phyloP scores from a whole-genome alignment of 2,113 vertebrate genomes.

The Galeopterus variegatus region DNA sequence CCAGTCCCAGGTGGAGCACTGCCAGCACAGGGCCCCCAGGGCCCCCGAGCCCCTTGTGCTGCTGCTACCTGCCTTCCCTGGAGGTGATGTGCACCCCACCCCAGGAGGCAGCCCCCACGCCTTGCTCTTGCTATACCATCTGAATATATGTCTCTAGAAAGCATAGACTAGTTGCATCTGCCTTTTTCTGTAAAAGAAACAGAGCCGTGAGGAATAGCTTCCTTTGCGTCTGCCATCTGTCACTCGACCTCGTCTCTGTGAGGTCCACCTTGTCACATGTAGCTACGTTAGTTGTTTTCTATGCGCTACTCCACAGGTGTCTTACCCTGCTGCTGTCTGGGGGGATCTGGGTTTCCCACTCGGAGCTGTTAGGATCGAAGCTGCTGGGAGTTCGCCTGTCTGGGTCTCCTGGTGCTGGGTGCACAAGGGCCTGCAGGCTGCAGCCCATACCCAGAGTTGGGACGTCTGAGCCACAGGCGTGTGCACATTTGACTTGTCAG shows the following conservation, averaged over 20 bases:
- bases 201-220: background rate
- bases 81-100: background rate
- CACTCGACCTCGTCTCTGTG: background rate
- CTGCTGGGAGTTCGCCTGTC: background rate
- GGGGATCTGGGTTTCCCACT: background rate
- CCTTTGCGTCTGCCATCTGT: background rate
- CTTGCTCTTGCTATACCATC: background rate
- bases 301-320: rapidly evolving
- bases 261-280: rapidly evolving
- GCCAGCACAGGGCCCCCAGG: background rate
- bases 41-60: rapidly evolving
- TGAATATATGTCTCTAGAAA: background rate
- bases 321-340: rapidly evolving
- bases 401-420: background rate
- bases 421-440: rapidly evolving
- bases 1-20: background rate
- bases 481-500: rapidly evolving
- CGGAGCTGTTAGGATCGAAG: background rate
- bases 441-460: background rate
- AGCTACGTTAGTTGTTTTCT: background rate
- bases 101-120: background rate
- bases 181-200: background rate
- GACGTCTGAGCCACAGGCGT: background rate
- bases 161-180: background rate
- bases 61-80: background rate